Evolutionary conservation across 2,888 invertebrate species (phyloP).

Genomic region (Nomada ruficornis): DNA sequence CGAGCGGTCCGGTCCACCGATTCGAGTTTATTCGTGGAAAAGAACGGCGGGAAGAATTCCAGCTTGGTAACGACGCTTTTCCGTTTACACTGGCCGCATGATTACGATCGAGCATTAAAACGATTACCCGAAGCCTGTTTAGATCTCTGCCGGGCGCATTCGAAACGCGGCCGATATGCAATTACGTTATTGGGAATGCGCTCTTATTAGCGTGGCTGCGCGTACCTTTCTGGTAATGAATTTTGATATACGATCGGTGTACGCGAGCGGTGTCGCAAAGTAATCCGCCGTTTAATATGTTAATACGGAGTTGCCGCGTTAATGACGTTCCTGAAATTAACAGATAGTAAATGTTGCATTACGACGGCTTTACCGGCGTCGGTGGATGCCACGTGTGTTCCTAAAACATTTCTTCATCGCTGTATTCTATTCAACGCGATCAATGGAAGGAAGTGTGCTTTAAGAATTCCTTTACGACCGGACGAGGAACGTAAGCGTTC

Average conservation of each 20-base stretch:
- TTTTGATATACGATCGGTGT: conserved; percentile 38
- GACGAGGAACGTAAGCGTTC: conserved; percentile 2
- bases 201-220: conserved; percentile 45
- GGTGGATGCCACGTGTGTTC: not conserved
- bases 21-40: conserved; percentile 28
- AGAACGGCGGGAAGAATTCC: conserved; percentile 10
- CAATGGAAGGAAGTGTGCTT: conserved; percentile 33
- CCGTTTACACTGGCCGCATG: conserved; percentile 35
- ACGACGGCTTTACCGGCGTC: conserved; percentile 10
- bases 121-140: conserved; percentile 39
- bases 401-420: conserved; percentile 51
- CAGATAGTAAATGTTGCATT: conserved; percentile 37
- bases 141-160: conserved; percentile 19
- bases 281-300: conserved; percentile 54
- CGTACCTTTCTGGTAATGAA: conserved; percentile 48
- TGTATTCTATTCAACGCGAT: conserved; percentile 45
- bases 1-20: not conserved
- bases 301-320: conserved; percentile 41
- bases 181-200: conserved; percentile 50
- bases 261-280: conserved; percentile 14
- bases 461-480: conserved; percentile 29
- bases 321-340: conserved; percentile 56
- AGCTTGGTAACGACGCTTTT: conserved; percentile 42
- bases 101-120: conserved; percentile 24
- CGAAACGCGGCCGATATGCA: conserved; percentile 15